Evolutionary conservation across 2,797 vertebrate species (phyloP), one percentile per base, ranked within the genome.

Genomic region (Neoniphon sammara): DNA sequence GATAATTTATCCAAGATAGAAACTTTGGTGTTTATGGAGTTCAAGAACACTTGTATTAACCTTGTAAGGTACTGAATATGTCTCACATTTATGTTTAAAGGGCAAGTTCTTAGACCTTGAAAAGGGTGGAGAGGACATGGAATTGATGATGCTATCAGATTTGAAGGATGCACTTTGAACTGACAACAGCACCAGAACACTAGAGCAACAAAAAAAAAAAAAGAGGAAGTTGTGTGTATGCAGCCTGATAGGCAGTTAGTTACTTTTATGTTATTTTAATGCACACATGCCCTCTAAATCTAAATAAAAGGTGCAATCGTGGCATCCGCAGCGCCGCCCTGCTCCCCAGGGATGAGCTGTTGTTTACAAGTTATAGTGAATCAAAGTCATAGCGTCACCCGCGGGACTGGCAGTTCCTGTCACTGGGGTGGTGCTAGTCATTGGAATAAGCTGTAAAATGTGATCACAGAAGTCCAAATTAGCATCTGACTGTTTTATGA

Each of bases 381-480:
- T 86, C 87, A 85, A 77, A 87, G 59, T 54, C 36, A 8, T 54
- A 7, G 66, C 7, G 20, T 71, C 70, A 69, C 82, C 86, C 76
- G 10, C 2, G 70, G 74, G 90, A 85, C 56, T 8, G 39, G 57
- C 50, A 0, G 73, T 7, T 78, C 66, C 81, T 72, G 78, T 86
- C 80, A 80, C 64, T 72, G 30, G 66, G 76, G 70, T 44, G 77
- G 88, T 31, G 30, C 30, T 69, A 84, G 77, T 85, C 64, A 54
- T 11, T n/a, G 67, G 71, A 62, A 69, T 46, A 64, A 74, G 76
- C 73, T 27, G 70, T 59, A 52, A 62, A 54, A 82, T 77, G 77
- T 78, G 86, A 91, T 91, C 84, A 87, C 81, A 85, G 69, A 63
- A 55, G 49, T 84, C 82, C 75, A 90, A 90, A 91, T 85, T 79